Evolutionary conservation across 2,797 vertebrate species (phyloP), one percentile per base, ranked within the genome.

Genomic region (Sebastes trivittatus): DNA sequence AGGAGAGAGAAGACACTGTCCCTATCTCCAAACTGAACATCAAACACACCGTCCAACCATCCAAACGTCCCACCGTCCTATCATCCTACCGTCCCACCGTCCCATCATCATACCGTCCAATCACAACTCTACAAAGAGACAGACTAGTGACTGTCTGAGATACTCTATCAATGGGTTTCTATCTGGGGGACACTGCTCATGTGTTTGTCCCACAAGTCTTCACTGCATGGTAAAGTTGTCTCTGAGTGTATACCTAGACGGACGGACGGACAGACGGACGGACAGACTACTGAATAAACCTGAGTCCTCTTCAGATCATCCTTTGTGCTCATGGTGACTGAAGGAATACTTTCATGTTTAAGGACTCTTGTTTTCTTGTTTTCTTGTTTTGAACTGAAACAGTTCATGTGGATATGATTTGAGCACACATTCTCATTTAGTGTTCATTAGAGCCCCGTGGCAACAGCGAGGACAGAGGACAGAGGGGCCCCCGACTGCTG

Each of bases 381-480:
- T 42, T 42, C 34, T 83, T 74, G 29, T 72, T 70, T 86, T 70
- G 11, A 76, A 56, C 18, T 56, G 58, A n/a, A 59, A 29, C 29
- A 72, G 78, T 75, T 11, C 55, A 55, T 27, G 18, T 81, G 59
- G 3, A n/a, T 65, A n/a, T 2, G 2, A 16, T 61, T 68, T 73
- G n/a, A 68, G 59, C 32, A 67, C 32, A 69, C 42, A 56, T 60
- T 56, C 11, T 77, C 22, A 38, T n/a, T 11, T 30, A 49, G 46
- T 23, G 5, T 34, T 72, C 18, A 27, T 58, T 25, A 67, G 25
- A 62, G 25, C 20, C 25, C 30, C 2, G 7, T 42, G 32, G 56
- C 46, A 38, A 27, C 38, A 49, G 46, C 1, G 2, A 55, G 30
- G 52, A 29, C 10, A 10, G 36, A 72, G 27, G 38, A 29, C 10